phyloP scores from a whole-genome alignment of 2,113 vertebrate genomes.

The Odontophorus gujanensis region DNA sequence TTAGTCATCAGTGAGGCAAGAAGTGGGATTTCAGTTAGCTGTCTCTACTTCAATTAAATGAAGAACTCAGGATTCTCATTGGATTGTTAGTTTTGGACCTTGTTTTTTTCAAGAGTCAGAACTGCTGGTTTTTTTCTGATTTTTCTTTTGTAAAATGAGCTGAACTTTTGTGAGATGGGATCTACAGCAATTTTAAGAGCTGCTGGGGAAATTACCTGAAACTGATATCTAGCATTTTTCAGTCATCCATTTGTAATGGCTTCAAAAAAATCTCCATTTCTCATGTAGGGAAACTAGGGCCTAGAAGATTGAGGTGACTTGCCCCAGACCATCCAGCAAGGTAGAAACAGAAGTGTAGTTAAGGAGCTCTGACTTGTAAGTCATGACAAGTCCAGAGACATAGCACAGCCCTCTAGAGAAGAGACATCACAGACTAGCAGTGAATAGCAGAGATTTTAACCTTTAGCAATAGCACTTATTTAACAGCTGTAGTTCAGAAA shows the following conservation, averaged over 20 bases:
- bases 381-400: neutral
- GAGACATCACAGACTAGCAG: neutral
- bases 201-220: neutral
- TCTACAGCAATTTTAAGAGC: neutral
- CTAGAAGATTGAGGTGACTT: neutral
- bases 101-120: neutral
- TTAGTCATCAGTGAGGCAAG: conserved; percentile 20
- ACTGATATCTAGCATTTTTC: neutral
- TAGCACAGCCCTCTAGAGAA: neutral
- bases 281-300: neutral
- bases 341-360: neutral
- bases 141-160: neutral
- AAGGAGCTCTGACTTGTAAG: neutral
- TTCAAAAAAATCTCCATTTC: neutral
- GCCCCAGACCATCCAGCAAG: neutral
- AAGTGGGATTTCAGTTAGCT: neutral
- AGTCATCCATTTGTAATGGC: neutral
- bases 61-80: neutral
- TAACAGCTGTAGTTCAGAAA: neutral
- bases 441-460: neutral
- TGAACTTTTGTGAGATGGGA: neutral
- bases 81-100: neutral
- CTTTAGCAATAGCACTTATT: neutral
- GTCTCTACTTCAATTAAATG: neutral
- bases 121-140: neutral